These are phyloP conservation scores for Sphenodon punctatus DNA, from an alignment of 2,797 vertebrate genomes.

Conservation along the genomic window DNA sequence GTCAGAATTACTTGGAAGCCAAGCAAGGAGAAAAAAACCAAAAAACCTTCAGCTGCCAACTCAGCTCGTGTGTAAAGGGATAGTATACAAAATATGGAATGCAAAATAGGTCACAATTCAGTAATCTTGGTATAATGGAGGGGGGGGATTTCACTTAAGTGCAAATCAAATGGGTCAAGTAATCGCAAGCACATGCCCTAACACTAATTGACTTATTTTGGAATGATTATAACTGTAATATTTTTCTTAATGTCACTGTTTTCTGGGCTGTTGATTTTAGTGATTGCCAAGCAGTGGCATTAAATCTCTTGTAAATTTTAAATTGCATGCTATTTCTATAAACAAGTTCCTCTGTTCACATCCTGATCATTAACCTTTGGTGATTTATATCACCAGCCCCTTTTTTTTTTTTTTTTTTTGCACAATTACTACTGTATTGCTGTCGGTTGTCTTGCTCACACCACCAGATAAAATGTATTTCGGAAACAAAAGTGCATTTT, in stretches of 20 bases:
- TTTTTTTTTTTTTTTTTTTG: constrained; percentile 40
- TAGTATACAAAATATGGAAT: constrained; percentile 16
- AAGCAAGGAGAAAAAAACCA: not conserved
- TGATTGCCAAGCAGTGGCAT: constrained; percentile 86
- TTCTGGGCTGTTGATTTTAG: constrained; percentile 95
- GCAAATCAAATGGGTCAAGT: constrained; percentile 79
- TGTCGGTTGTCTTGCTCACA: constrained; percentile 19
- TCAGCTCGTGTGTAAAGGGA: constrained; percentile 11
- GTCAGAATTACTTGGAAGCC: constrained; percentile 72
- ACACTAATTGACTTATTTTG: constrained; percentile 82
- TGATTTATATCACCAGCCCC: constrained; percentile 73
- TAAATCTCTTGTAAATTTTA: constrained; percentile 85
- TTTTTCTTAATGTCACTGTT: constrained; percentile 83
- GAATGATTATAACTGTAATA: constrained; percentile 85
- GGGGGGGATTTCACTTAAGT: constrained; percentile 73
- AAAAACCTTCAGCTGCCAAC: not conserved
- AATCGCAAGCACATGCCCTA: constrained; percentile 76
- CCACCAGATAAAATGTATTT: constrained; percentile 30
- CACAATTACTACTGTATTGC: constrained; percentile 63
- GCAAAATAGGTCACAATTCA: constrained; percentile 77
- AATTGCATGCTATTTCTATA: constrained; percentile 78
- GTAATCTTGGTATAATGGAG: constrained; percentile 45
- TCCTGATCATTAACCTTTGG: constrained; percentile 80
- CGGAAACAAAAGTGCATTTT: constrained; percentile 46
- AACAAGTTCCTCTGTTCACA: constrained; percentile 78